Evolutionary conservation across 2,797 vertebrate genomes (phyloP).

Genomic region (Pantherophis vulpinus): DNA sequence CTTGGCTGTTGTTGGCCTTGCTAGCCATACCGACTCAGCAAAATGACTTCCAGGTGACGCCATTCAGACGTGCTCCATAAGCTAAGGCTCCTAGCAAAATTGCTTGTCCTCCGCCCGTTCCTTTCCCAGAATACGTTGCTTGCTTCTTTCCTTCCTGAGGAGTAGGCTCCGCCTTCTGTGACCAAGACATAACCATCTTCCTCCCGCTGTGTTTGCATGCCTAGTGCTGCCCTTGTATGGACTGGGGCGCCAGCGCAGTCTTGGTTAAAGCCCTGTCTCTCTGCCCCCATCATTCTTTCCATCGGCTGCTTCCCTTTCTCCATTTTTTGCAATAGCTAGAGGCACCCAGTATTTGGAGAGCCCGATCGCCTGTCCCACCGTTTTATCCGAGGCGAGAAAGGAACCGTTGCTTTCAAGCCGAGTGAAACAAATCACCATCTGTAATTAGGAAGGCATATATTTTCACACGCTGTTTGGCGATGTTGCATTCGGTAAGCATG

Average conservation of each 20-base stretch:
- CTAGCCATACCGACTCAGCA: background rate
- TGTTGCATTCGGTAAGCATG: background rate
- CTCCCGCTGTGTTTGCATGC: slow-evolving; percentile 19
- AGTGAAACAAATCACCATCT: background rate
- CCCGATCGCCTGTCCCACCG: background rate
- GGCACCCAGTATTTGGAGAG: background rate
- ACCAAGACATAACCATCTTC: background rate
- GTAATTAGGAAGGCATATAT: background rate
- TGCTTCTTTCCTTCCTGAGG: slow-evolving; percentile 9
- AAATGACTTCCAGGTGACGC: background rate
- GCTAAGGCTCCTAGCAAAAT: background rate
- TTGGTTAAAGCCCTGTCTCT: background rate
- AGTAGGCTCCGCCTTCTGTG: background rate
- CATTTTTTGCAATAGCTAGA: background rate
- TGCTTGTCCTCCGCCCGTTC: background rate
- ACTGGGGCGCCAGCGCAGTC: background rate
- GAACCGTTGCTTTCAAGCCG: background rate
- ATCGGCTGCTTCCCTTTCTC: background rate
- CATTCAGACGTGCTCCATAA: background rate
- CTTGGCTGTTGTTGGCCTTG: background rate
- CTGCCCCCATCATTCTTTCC: background rate
- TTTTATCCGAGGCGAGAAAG: background rate
- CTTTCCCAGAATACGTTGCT: background rate
- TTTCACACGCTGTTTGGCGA: background rate
- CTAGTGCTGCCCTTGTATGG: background rate